Base-by-base conservation (phyloP, 2,888 invertebrate species). In the Proisotoma minuta region DNA sequence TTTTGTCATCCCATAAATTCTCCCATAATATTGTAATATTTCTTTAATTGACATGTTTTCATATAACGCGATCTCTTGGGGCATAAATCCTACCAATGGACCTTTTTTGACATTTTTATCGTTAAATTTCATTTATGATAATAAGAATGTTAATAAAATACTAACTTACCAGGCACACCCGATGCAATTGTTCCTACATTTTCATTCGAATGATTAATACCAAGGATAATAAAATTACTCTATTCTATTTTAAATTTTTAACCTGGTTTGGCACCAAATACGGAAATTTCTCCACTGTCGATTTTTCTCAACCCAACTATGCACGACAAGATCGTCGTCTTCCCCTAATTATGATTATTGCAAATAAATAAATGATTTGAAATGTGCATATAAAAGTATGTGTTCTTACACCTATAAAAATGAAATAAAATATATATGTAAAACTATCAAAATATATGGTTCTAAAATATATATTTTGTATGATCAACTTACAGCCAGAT, bases 291-390 rank as follows among this genome's bases (percentile, higher is more conserved):
- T 15, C 80, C 80, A 1, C 63, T 66, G 65, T 78, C 76, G 2
- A 78, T 71, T 26, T 72, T 72, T 27, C 78, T 68, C 27, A 77
- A 69, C 2, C 79, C 79, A 10, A 80, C 75, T 48, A 81, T 77
- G 69, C 77, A 77, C 0, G 63, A 61, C 1, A 68, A 50, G 29
- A 65, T 60, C 1, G 68, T 68, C 10, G 68, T 68, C 50, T 67
- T 67, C 5, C 93, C 93, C 93, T 93, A 8, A 95, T 93, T 24
- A 95, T 95, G 22, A 96, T 81, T 10, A 96, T 83, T 62, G 47
- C 8, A 26, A 26, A 27, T 51, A n/a, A 27, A 51, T n/a, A 51
- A 8, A 15, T 27, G 23, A 22, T 50, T 50, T 12, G 43, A 12
- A 43, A 43, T 43, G 5, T n/a, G n/a, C n/a, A n/a, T n/a, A n/a